Evolutionary conservation across 2,888 invertebrate species (phyloP), one percentile per base, ranked within the genome.

Genomic region (Hipparchia sbordonii): DNA sequence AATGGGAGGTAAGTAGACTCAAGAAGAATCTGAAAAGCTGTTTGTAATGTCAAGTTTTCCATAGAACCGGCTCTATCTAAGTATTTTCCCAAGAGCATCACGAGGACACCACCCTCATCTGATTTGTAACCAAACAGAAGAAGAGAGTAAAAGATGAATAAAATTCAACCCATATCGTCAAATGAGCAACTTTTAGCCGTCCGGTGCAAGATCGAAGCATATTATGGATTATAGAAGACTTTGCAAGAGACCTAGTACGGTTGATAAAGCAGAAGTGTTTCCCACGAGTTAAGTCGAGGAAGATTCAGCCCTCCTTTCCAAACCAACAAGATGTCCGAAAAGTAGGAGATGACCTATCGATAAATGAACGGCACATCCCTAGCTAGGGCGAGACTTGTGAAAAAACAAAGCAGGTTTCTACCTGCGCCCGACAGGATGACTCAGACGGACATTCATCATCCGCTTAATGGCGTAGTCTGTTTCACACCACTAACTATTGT

Each of bases 391-490:
- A 69, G 69, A 61, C 69, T 60, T 71, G 56, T 68, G 67, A 75
- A 77, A 74, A 77, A 77, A 71, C 73, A 62, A 72, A 77, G 76
- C 80, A 74, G 77, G 79, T 80, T 81, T 78, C 77, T 82, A 81
- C 81, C 81, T 82, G 82, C 76, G 75, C 77, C 78, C 69, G 77
- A 77, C 76, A 74, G 73, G 76, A 76, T 81, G 82, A 81, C 76
- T 81, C 82, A 81, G 60, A 23, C 79, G 76, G 71, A 80, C 81
- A 81, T 82, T 79, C 79, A 82, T 82, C 82, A 80, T 77, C 76
- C 67, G 73, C 51, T 59, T 68, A 69, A 69, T 69, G 69, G 69
- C 61, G 61, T n/a, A 69, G 60, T 33, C 69, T 33, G 69, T 12
- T 69, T 69, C 69, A 69, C 70, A 63, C 70, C 70, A 70, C 69